Evolutionary conservation across 2,888 invertebrate species (phyloP).

Genomic region (Drosophila picticornis): DNA sequence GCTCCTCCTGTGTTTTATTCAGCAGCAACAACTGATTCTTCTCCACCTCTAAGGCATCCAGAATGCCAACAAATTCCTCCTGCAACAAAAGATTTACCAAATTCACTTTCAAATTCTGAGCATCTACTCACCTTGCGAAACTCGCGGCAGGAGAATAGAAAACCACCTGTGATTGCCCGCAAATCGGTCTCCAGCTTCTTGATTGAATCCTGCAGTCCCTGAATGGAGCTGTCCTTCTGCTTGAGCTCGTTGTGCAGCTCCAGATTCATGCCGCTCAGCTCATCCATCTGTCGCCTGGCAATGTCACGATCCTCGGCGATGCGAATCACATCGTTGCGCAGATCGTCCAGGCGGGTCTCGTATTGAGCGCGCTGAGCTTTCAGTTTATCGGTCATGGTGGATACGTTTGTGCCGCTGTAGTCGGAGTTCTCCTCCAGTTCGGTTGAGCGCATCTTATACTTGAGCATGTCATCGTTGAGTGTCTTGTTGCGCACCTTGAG

Average conservation of each 20-base stretch:
- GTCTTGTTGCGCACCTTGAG: constrained; percentile 89
- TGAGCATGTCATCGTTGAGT: constrained; percentile 88
- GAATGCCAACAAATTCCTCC: constrained; percentile 83
- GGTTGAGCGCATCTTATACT: constrained; percentile 87
- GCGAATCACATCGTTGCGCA: constrained; percentile 66
- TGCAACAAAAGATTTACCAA: constrained; percentile 17
- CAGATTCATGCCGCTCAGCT: constrained; percentile 73
- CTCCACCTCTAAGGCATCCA: constrained; percentile 83
- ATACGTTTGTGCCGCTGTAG: constrained; percentile 88
- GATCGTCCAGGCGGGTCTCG: constrained; percentile 77
- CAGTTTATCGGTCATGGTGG: constrained; percentile 86
- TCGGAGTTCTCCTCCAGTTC: constrained; percentile 88
- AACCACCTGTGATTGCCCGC: constrained; percentile 82
- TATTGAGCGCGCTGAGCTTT: constrained; percentile 77
- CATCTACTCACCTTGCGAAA: constrained; percentile 79
- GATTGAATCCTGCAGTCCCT: constrained; percentile 63
- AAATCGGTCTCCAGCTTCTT: constrained; percentile 81
- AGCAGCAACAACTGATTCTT: constrained; percentile 78
- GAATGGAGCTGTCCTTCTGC: constrained; percentile 69
- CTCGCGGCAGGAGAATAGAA: constrained; percentile 84
- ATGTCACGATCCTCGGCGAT: constrained; percentile 65
- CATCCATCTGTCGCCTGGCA: constrained; percentile 65
- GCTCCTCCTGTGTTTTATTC: constrained; percentile 71
- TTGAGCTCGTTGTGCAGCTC: constrained; percentile 69
- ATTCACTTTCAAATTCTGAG: background rate